Evolutionary conservation across 2,888 invertebrate genomes (phyloP), one percentile per base, ranked within the genome.

Genomic region (Drosophila ochracea): DNA sequence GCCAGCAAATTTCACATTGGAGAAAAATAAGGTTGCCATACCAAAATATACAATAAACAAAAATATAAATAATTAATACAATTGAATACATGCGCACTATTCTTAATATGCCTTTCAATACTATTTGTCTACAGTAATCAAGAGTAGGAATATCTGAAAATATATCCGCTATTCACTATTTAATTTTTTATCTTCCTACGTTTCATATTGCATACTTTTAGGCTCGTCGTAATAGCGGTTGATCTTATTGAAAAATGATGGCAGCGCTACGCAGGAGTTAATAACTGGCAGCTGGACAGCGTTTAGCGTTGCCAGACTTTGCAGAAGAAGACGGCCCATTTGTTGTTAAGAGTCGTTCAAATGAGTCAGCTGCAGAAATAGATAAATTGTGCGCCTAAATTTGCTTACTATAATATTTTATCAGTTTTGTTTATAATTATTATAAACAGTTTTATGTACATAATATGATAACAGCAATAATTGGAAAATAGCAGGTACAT

Each of bases 171-270:
- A 13, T 43, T 11, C 11, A 3, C 3, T 1, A n/a, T n/a, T 10
- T 41, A 21, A 21, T 43, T 1, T 6, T 3, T 6, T 21, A 47
- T 25, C 9, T 31, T n/a, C 5, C 6, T 19, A 13, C 11, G 1
- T 53, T 54, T 54, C 3, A 10, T 19, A 2, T 64, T 65, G 65
- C 65, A 65, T 65, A 30, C 25, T 25, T 52, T 55, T n/a, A 2
- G 35, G 54, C 11, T 6, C 28, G 6, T 43, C 0, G 0, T 3
- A 6, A n/a, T 43, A n/a, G n/a, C 3, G 1, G 21, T 13, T 47
- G 21, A 47, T 21, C 3, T 13, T 13, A 5, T 13, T 13, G 43
- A n/a, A 43, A n/a, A n/a, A 1, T 6, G n/a, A 3, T 21, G n/a
- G 7, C 47, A 47, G 7, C 21, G 4, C 10, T 10, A 10, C 2